Evolutionary conservation across 2,113 vertebrate genomes (phyloP).

Genomic region (Colius striatus): DNA sequence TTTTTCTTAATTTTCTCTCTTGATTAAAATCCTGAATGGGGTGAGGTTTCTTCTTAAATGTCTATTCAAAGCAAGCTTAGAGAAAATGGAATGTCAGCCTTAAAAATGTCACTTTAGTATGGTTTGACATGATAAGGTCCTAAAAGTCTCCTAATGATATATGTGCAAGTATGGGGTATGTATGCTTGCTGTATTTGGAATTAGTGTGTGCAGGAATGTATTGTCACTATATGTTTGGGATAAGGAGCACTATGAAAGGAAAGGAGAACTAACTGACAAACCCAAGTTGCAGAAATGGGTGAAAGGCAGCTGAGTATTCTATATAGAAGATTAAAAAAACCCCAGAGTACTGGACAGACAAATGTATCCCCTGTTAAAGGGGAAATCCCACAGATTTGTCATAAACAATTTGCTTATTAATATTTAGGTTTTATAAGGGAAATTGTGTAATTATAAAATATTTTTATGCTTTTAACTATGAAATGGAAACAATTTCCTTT

Average conservation of each 20-base stretch:
- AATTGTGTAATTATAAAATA: neutral
- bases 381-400: neutral
- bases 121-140: conserved; percentile 31
- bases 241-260: neutral
- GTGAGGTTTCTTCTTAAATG: conserved; percentile 35
- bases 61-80: conserved; percentile 30
- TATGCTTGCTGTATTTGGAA: neutral
- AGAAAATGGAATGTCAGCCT: conserved; percentile 59
- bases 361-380: neutral
- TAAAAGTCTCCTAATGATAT: conserved; percentile 2
- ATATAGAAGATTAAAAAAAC: neutral
- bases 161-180: neutral
- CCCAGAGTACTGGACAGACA: neutral
- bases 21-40: conserved; percentile 60
- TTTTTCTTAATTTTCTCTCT: conserved; percentile 68
- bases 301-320: neutral
- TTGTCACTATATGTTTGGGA: conserved; percentile 5
- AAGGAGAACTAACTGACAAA: neutral
- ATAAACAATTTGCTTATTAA: neutral
- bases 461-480: neutral
- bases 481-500: neutral
- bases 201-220: neutral
- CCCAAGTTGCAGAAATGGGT: neutral
- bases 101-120: conserved; percentile 55
- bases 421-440: neutral